Evolutionary conservation across 2,888 invertebrate species (phyloP).

Genomic region (Sphinx pinastri): DNA sequence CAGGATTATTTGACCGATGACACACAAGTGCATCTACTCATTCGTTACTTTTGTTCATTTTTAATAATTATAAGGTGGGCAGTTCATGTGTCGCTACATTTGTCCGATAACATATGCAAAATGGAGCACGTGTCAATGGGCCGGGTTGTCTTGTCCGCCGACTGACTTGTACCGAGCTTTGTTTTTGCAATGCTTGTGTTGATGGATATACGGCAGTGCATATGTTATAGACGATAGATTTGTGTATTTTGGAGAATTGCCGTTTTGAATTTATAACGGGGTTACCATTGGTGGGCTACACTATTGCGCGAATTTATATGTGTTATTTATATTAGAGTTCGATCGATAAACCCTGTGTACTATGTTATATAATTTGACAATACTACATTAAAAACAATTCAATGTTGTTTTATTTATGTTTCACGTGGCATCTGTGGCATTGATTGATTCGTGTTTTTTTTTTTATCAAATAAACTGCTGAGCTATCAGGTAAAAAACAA

Average conservation of each 20-base stretch:
- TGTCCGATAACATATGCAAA: constrained; percentile 21
- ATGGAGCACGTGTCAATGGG: constrained; percentile 46
- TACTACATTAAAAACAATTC: too few relatives aligned
- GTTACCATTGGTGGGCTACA: neutral
- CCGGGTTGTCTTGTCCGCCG: constrained; percentile 20
- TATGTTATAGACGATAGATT: neutral
- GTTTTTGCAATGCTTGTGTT: neutral
- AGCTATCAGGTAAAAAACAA: neutral
- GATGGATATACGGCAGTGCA: neutral
- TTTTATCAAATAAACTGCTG: too few relatives aligned
- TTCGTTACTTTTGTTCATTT: constrained; percentile 4
- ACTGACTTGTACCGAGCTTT: constrained; percentile 7
- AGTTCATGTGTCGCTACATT: constrained; percentile 22
- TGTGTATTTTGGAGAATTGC: neutral
- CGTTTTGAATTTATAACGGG: neutral
- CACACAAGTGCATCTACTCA: constrained; percentile 68
- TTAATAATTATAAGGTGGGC: constrained; percentile 14
- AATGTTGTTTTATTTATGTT: too few relatives aligned
- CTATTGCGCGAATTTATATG: too few relatives aligned
- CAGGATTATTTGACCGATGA: constrained; percentile 52
- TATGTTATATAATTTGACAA: too few relatives aligned
- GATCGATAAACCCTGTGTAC: too few relatives aligned
- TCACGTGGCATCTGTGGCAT: too few relatives aligned
- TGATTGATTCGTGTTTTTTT: too few relatives aligned
- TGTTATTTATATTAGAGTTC: too few relatives aligned